phyloP scores from a whole-genome alignment of 2,797 vertebrate genomes.

The Notolabrus celidotus region DNA sequence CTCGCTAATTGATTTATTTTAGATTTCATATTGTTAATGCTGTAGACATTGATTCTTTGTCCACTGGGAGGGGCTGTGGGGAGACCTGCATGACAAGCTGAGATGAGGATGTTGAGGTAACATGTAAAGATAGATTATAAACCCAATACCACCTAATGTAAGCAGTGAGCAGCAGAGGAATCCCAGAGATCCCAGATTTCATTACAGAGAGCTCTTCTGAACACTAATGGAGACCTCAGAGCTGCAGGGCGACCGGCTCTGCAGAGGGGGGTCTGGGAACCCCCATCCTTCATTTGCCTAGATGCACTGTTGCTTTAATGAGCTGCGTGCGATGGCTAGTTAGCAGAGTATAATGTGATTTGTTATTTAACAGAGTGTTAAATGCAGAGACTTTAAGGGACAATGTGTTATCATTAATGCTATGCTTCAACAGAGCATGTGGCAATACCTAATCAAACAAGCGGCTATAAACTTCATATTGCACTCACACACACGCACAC shows the following conservation, averaged over 20 bases:
- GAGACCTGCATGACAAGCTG: neutral
- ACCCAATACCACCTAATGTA: no score
- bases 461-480: constrained; percentile 18
- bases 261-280: constrained; percentile 3
- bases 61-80: neutral
- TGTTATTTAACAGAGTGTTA: constrained; percentile 15
- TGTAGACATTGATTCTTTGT: neutral
- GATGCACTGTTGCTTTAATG: constrained; percentile 16
- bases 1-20: neutral
- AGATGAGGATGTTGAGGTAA: neutral
- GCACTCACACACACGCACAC: neutral
- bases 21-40: neutral
- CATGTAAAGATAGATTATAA: neutral
- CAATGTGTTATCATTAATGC: constrained; percentile 17
- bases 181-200: no score
- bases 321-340: constrained; percentile 1
- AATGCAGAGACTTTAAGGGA: constrained; percentile 27
- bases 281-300: constrained; percentile 8
- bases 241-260: constrained; percentile 9
- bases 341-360: constrained; percentile 1
- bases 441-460: constrained; percentile 18
- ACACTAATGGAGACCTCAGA: constrained; percentile 30
- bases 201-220: no score
- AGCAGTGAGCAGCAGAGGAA: no score
- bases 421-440: constrained; percentile 20